Conservation (phyloP, 1,140 invertebrate genomes). For the Reticulitermes speratus region DNA sequence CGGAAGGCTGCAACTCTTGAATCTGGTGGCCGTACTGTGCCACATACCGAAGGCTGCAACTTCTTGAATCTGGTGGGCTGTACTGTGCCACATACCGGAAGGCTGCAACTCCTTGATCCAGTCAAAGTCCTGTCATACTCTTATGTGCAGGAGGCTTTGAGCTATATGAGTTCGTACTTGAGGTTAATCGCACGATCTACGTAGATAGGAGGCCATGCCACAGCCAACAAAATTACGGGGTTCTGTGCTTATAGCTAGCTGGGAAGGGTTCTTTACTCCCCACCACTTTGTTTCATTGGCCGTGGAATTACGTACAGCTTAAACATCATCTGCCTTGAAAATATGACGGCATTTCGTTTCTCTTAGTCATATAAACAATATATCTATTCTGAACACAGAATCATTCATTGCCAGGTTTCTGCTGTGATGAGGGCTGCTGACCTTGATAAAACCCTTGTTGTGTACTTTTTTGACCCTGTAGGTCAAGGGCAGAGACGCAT, state of each 20-base stretch:
- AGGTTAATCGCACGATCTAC: not conserved
- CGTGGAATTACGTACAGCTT: not conserved
- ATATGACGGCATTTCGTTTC: not conserved
- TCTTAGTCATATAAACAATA: not conserved
- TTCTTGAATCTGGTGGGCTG: no score
- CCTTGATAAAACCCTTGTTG: not conserved
- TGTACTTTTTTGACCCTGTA: not conserved
- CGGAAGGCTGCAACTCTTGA: no score
- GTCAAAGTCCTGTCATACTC: not conserved
- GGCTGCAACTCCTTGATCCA: no score
- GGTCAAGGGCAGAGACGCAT: not conserved
- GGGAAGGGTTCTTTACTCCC: not conserved
- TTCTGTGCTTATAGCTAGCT: not conserved
- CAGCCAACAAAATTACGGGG: slow-evolving; percentile 10
- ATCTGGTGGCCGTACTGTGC: no score
- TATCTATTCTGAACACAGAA: not conserved
- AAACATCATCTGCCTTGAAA: not conserved
- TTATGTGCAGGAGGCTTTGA: not conserved
- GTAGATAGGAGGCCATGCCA: not conserved
- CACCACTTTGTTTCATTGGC: not conserved
- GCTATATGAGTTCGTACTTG: not conserved
- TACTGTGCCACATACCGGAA: no score
- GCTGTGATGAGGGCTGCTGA: not conserved
- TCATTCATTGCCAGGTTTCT: not conserved
- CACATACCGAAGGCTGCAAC: no score